Base-by-base conservation (phyloP, 2,113 vertebrate genomes). In the Beaufortia kweichowensis region DNA sequence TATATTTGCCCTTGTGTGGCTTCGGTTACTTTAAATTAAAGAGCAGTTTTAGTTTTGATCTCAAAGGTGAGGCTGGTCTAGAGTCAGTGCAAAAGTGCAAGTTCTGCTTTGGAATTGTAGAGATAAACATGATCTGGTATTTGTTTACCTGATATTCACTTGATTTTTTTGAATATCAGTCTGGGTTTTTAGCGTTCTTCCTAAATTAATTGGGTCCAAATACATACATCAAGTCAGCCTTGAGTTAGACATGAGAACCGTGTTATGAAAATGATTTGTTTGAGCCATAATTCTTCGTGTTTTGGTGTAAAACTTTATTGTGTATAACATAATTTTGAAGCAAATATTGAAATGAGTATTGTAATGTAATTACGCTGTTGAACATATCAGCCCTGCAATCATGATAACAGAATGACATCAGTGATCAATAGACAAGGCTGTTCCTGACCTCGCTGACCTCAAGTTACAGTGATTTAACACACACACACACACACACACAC, bases 361-460 rank as follows among this genome's bases (percentile, higher is more conserved):
- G 6, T 55, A 35, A 69, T 33, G 3, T 26, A 33, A 21, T 4
- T 2, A n/a, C 1, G 46, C 46, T 33, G 8, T 69, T 33, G 33
- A 69, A 23, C 46, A 55, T 46, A 14, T 21, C 48, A 53, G 21
- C 6, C n/a, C 7, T 53, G 48, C 6, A 9, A 53, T 23, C 19
- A 53, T 68, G 68, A 71, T 71, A 11, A 71, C 68, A 71, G 31
- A 57, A 11, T 26, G 14, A 71, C 33, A 71, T 15, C 21, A 12
- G 35, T 41, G 53, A 59, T 57, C 23, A 71, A 71, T 57, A n/a
- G 43, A 31, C 43, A 56, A 29, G 26, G 8, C 53, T 19, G 33
- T 10, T 57, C 35, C 53, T 17, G 33, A 59, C 31, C 33, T 41
- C n/a, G 15, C 57, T 57, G 21, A 21, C 53, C 31, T 17, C 33